phyloP scores from a whole-genome alignment of 2,797 vertebrate species.

The Catostomus latipinnis region DNA sequence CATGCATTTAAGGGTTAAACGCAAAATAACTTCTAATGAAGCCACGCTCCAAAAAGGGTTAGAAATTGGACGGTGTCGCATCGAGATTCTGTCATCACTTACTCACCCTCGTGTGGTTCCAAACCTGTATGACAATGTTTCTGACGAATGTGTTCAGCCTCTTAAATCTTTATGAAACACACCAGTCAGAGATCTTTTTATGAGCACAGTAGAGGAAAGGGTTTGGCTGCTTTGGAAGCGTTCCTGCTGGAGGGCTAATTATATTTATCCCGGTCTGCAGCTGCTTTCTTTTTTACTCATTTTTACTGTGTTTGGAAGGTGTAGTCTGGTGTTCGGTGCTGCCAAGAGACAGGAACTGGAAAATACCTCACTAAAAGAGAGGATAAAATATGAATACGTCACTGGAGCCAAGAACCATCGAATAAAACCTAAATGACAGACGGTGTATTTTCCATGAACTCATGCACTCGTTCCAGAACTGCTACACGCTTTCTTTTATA shows the following conservation, averaged over 20 bases:
- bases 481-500: constrained; percentile 1
- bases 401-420: constrained; percentile 79
- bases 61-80: too few relatives aligned
- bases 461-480: constrained; percentile 73
- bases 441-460: constrained; percentile 86
- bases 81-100: too few relatives aligned
- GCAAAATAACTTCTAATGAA: too few relatives aligned
- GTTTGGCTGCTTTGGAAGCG: constrained; percentile 61
- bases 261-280: constrained; percentile 87
- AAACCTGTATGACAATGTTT: too few relatives aligned
- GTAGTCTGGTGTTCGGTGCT: constrained; percentile 66
- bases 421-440: constrained; percentile 78
- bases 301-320: constrained; percentile 81
- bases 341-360: constrained; percentile 84
- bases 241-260: constrained; percentile 83
- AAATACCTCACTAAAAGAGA: constrained; percentile 84
- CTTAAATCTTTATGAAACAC: background rate
- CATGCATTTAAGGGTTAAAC: too few relatives aligned
- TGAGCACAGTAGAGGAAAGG: constrained; percentile 53
- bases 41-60: too few relatives aligned
- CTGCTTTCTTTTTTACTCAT: constrained; percentile 73
- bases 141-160: background rate
- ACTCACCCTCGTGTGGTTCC: too few relatives aligned
- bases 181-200: background rate
- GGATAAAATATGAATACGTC: constrained; percentile 76